Evolutionary conservation across 1,140 invertebrate genomes (phyloP).

Genomic region (Sminthurides bifidus): DNA sequence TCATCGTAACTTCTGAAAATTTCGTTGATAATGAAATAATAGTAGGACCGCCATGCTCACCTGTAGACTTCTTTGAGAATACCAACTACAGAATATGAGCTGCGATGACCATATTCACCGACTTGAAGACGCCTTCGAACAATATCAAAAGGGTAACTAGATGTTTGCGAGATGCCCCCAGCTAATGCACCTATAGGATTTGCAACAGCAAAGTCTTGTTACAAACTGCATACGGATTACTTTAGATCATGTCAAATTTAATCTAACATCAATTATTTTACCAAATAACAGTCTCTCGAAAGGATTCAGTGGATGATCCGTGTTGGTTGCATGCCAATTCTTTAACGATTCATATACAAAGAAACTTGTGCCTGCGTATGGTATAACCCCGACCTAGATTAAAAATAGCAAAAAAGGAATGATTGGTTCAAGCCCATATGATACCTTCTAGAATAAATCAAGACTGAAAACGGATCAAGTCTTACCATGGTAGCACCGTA

Average conservation of each 20-base stretch:
- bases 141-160: constrained; percentile 63
- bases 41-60: constrained; percentile 35
- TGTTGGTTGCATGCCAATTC: constrained; percentile 59
- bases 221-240: too few species aligned
- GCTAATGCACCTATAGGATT: constrained; percentile 72
- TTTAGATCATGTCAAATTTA: too few species aligned
- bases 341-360: constrained; percentile 95
- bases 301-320: neutral
- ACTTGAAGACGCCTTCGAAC: constrained; percentile 40
- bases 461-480: too few species aligned
- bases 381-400: constrained; percentile 62
- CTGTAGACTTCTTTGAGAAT: constrained; percentile 52
- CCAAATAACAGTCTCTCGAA: constrained; percentile 7
- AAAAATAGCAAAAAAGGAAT: constrained; percentile 45
- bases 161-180: constrained; percentile 85
- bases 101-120: constrained; percentile 47
- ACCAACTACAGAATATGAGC: constrained; percentile 40
- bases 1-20: too few species aligned
- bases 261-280: too few species aligned
- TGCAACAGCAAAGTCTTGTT: too few species aligned
- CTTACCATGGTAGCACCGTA: constrained; percentile 2
- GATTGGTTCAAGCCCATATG: constrained; percentile 38
- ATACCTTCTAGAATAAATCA: constrained; percentile 41
- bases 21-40: neutral
- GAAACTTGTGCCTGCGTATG: constrained; percentile 94